Base-by-base conservation (phyloP, 2,113 vertebrate genomes). In the Anolis sagrei region DNA sequence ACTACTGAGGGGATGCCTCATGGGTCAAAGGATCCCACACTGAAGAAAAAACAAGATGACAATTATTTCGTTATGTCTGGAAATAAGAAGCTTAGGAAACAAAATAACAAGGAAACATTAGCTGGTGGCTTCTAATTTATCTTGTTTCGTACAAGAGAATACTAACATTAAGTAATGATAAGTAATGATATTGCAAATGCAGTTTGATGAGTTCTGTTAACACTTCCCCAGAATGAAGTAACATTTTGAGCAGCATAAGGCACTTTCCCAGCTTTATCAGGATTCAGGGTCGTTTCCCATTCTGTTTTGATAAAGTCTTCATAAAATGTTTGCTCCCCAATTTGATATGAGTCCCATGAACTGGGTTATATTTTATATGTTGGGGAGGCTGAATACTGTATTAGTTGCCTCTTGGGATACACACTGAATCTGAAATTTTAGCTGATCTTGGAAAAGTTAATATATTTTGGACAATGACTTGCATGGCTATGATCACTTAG, bases 11-110 rank as follows among this genome's bases (percentile, higher is more conserved):
- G 79, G 66, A 64, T 19, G 0, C 58, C 88, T n/a, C 70, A 48
- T 21, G 66, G 83, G 29, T 88, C 89, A 5, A 94, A 94, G 82
- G 94, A 92, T 44, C 89, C 94, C 48, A 77, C 80, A 64, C 25
- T 5, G 4, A 97, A 97, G 82, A 91, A 81, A 78, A 97, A 96
- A 81, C 95, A 93, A 0, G 97, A 96, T 79, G 96, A 98, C 70
- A 94, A 96, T 81, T 98, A 98, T 87, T 99, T 98, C 90, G 97
- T 98, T 92, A 98, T 98, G 97, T 98, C 95, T 62, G 95, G 94
- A 39, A 97, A 94, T 90, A 97, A 97, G 94, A 97, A 97, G 86
- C 93, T 92, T 89, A 96, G 94, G 84, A 97, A 97, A 86, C 96
- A 92, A 95, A 75, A 49, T 21, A 18, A 14, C 19, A 13, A 51